phyloP scores from a whole-genome alignment of 2,797 vertebrate genomes.

The Phrynocephalus vlangalii region DNA sequence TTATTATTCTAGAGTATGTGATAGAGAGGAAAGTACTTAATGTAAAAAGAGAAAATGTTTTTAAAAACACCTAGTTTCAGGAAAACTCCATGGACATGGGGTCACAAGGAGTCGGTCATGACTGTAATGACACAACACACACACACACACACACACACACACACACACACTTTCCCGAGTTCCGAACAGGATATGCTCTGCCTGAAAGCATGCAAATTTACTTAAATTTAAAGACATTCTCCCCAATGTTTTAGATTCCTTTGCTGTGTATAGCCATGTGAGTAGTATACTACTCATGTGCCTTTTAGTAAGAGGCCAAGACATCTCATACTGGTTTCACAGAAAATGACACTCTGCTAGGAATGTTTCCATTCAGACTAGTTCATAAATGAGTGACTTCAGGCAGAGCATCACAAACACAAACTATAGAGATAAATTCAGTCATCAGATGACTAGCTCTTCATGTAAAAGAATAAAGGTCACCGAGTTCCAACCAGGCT shows the following conservation, averaged over 20 bases:
- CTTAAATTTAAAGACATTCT: background rate
- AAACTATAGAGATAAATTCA: constrained; percentile 11
- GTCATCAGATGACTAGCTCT: background rate
- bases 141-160: too few relatives aligned
- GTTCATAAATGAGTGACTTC: background rate
- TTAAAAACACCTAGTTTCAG: background rate
- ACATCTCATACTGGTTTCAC: too few relatives aligned
- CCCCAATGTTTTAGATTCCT: background rate
- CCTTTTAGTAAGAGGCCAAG: too few relatives aligned
- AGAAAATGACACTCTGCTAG: too few relatives aligned
- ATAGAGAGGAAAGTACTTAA: background rate
- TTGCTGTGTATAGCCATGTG: background rate
- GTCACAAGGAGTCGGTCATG: too few relatives aligned
- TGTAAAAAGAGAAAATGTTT: background rate
- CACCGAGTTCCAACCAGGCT: background rate
- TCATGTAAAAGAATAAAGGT: background rate
- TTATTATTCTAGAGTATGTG: background rate
- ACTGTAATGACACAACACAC: too few relatives aligned
- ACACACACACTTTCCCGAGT: background rate
- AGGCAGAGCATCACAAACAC: too few relatives aligned
- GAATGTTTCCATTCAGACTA: constrained; percentile 15
- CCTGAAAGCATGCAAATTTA: background rate
- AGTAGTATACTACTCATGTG: too few relatives aligned
- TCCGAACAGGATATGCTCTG: background rate
- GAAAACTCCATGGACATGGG: too few relatives aligned